Evolutionary conservation across 2,113 vertebrate genomes (phyloP), one percentile per base, ranked within the genome.

Genomic region (Glaucidium brasilianum): DNA sequence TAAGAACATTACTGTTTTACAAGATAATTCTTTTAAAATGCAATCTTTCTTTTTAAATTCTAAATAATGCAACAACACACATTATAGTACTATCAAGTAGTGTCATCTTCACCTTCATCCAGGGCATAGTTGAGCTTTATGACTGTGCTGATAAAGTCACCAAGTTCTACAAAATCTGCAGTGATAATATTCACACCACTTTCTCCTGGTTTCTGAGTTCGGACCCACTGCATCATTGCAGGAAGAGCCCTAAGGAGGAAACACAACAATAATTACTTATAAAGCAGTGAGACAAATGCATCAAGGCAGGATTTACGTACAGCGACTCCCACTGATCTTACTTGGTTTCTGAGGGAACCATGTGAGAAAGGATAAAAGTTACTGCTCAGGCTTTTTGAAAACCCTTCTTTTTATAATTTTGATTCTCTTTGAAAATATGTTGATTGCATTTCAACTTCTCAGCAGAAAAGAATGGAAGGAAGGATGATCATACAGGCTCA

Each of bases 141-240:
- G 98, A 99, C 99, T 10, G 99, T 99, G 94, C 99, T 99, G 98
- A 99, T 99, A 97, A 99, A 99, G 85, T 99, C 99, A 32, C 99
- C 99, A 22, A 99, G 99, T 98, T 99, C 99, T 97, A 99, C 99
- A 97, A 99, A 99, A 98, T 99, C 99, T 8, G 99, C 99, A 35
- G 99, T 99, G 97, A 99, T 98, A 92, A 99, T 99, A 97, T 99
- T 99, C 97, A 99, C 98, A 81, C 99, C 99, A 27, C 98, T 99
- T 96, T 99, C 99, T 45, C 99, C 99, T 2, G 99, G 99, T 80
- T 99, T 98, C 98, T 99, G 99, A 0, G 98, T 98, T 85, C 99
- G 98, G 92, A 99, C 98, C 99, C 99, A 99, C 69, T 99, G 99
- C 99, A 99, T 99, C 99, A 99, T 99, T 73, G 98, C 98, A 4